Evolutionary conservation across 1,140 invertebrate genomes (phyloP).

Genomic region (Bombyx mandarina): DNA sequence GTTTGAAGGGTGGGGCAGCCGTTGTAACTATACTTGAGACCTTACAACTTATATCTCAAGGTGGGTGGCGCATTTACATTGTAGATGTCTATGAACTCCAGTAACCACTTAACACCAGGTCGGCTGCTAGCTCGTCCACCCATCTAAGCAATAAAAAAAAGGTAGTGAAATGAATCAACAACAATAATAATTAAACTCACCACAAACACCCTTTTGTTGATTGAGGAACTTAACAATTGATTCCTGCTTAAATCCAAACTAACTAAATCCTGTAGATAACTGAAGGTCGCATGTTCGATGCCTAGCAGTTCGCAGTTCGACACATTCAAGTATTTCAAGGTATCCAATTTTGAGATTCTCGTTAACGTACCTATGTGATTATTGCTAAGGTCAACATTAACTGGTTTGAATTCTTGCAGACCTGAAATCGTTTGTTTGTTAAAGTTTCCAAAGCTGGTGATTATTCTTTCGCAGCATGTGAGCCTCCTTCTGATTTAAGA

Average conservation of each 20-base stretch:
- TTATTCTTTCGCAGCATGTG: too few species aligned
- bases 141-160: too few species aligned
- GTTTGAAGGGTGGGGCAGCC: too few species aligned
- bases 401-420: conserved; percentile 10
- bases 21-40: too few species aligned
- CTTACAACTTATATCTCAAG: too few species aligned
- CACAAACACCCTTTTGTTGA: conserved; percentile 73
- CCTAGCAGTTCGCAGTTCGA: conserved; percentile 14
- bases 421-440: conserved; percentile 7
- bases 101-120: too few species aligned
- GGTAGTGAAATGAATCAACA: neutral
- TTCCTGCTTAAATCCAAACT: conserved; percentile 59
- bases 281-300: conserved; percentile 53
- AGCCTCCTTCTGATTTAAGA: too few species aligned
- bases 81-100: too few species aligned
- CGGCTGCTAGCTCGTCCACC: too few species aligned
- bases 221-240: conserved; percentile 61
- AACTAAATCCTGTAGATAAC: conserved; percentile 69
- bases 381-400: conserved; percentile 15
- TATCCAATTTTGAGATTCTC: conserved; percentile 4
- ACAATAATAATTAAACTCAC: conserved; percentile 46
- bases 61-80: too few species aligned
- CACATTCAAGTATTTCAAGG: conserved; percentile 13
- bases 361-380: conserved; percentile 11
- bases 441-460: too few species aligned